phyloP scores from a whole-genome alignment of 2,113 vertebrate genomes.

The Oophaga pumilio region DNA sequence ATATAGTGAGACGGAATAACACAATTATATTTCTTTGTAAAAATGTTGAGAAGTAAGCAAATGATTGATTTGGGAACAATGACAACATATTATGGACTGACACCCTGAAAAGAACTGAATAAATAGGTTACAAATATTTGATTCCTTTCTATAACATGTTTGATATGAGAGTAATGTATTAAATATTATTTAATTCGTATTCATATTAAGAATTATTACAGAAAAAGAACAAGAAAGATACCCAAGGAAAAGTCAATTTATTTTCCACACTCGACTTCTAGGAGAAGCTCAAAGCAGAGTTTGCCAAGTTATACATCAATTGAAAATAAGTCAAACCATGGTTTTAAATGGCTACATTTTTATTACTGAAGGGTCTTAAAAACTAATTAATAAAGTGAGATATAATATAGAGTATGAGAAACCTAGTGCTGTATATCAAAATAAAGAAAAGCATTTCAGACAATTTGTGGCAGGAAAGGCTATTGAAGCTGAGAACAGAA shows the following conservation, averaged over 20 bases:
- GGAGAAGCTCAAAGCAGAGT: slow-evolving; percentile 35
- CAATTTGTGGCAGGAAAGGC: slow-evolving; percentile 51
- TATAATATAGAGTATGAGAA: slow-evolving; percentile 55
- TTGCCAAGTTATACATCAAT: slow-evolving; percentile 57
- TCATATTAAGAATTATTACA: slow-evolving; percentile 2
- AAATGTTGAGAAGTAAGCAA: not conserved
- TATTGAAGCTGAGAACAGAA: slow-evolving; percentile 43
- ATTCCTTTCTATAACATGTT: not conserved
- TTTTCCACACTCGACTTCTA: slow-evolving; percentile 39
- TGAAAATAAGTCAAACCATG: slow-evolving; percentile 57
- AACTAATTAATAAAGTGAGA: slow-evolving; percentile 57
- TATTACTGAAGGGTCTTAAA: slow-evolving; percentile 55
- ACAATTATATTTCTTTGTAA: no score
- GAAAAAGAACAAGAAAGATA: slow-evolving; percentile 38
- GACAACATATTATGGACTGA: not conserved
- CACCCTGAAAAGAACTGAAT: not conserved
- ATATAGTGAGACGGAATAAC: no score
- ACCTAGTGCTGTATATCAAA: slow-evolving; percentile 53
- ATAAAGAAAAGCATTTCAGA: slow-evolving; percentile 56
- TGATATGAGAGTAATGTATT: not conserved
- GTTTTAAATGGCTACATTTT: slow-evolving; percentile 58
- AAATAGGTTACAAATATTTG: not conserved
- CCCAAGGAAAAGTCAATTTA: slow-evolving; percentile 43
- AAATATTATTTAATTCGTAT: not conserved
- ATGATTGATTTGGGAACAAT: not conserved